Percentiles rank a stretch among this genome's conserved stretches.
Conservation (phyloP, 1,140 invertebrate species). For the Popillia japonica region DNA sequence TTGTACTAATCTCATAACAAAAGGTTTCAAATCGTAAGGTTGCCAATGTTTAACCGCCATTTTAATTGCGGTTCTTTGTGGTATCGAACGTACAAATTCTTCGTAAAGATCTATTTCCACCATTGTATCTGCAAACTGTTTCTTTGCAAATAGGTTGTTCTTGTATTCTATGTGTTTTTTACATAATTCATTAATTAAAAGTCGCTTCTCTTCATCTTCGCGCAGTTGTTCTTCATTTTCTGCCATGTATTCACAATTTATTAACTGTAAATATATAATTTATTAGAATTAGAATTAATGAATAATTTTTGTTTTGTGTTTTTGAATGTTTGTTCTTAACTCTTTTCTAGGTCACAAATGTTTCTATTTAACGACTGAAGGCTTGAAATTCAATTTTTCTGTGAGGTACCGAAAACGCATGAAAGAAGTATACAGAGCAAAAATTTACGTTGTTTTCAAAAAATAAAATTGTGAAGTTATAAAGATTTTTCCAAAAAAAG, state of each 20-base stretch:
- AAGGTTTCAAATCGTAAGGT: conserved; percentile 63
- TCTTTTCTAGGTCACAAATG: too few relatives aligned
- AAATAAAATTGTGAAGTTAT: too few relatives aligned
- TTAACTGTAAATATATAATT: conserved; percentile 39
- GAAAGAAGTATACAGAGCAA: too few relatives aligned
- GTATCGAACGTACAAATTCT: conserved; percentile 42
- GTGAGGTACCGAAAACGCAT: too few relatives aligned
- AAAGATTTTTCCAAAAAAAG: too few relatives aligned
- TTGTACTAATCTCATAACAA: conserved; percentile 67
- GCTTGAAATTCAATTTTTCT: too few relatives aligned
- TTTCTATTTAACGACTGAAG: too few relatives aligned
- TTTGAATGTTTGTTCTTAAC: too few relatives aligned
- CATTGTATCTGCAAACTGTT: conserved; percentile 40
- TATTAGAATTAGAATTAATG: too few relatives aligned
- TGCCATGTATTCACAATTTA: conserved; percentile 41
- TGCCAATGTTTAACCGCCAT: conserved; percentile 49
- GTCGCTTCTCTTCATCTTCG: conserved; percentile 58
- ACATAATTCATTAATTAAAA: conserved; percentile 55
- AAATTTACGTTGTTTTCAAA: too few relatives aligned
- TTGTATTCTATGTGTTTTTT: conserved; percentile 45
- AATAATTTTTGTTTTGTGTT: too few relatives aligned
- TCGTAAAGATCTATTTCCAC: conserved; percentile 45
- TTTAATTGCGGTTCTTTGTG: conserved; percentile 39
- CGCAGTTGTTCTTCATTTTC: conserved; percentile 55
- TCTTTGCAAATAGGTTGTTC: conserved; percentile 38